Percentiles rank a stretch among this genome's conserved stretches.
Evolutionary conservation across 2,888 invertebrate genomes (phyloP).

Genomic region (Alloplasta piceator): DNA sequence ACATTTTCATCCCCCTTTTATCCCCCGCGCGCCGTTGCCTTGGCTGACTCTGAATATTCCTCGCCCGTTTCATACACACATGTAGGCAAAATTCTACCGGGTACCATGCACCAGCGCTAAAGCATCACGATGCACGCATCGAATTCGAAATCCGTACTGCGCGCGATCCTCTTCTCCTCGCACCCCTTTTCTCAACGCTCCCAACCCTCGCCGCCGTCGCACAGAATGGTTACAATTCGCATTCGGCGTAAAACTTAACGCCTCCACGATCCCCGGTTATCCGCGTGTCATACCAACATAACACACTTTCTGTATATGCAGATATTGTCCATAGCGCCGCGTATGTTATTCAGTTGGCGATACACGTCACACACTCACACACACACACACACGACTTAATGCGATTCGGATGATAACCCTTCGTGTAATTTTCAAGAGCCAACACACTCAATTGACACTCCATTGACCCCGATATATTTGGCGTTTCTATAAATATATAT

Average conservation of each 20-base stretch:
- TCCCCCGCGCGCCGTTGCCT: constrained; percentile 20
- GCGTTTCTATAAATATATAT: too few relatives aligned
- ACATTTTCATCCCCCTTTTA: constrained; percentile 24
- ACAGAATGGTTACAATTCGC: constrained; percentile 54
- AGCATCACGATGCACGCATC: constrained; percentile 49
- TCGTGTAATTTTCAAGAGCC: constrained; percentile 32
- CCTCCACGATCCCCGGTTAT: constrained; percentile 61
- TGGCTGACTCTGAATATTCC: constrained; percentile 36
- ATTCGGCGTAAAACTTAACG: constrained; percentile 62
- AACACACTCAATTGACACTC: constrained; percentile 1
- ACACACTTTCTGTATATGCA: constrained; percentile 16
- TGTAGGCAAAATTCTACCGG: constrained; percentile 13
- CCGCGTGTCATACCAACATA: constrained; percentile 55
- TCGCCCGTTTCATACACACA: constrained; percentile 35
- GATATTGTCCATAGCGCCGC: too few relatives aligned
- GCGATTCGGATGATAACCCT: constrained; percentile 4
- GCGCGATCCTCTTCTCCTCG: constrained; percentile 44
- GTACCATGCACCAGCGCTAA: constrained; percentile 43
- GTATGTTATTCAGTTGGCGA: too few relatives aligned
- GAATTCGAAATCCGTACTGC: constrained; percentile 50
- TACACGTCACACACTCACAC: too few relatives aligned
- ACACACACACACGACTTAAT: too few relatives aligned
- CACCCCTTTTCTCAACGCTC: constrained; percentile 12
- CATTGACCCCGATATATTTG: constrained; percentile 32
- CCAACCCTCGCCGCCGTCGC: constrained; percentile 1